Conservation (phyloP, 2,113 vertebrate genomes). For the Pimephales promelas region DNA sequence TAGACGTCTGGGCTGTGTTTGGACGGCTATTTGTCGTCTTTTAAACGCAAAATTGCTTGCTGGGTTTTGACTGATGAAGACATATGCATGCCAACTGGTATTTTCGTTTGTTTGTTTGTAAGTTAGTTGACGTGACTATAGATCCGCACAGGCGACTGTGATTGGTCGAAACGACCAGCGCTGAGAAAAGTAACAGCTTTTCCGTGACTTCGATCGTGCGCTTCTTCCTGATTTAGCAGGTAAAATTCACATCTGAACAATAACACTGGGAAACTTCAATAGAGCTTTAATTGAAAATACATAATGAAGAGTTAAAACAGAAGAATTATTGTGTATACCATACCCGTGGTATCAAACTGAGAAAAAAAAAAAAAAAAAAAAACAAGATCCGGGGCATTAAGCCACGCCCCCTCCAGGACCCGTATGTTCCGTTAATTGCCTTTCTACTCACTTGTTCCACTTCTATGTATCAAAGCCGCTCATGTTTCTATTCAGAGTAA, state of each 20-base stretch:
- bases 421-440: background rate
- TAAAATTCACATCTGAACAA: too few relatives aligned
- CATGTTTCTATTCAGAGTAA: constrained; percentile 28
- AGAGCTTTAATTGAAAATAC: background rate
- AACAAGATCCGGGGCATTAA: background rate
- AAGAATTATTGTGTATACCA: background rate
- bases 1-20: too few relatives aligned
- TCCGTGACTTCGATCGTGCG: background rate
- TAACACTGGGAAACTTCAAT: background rate
- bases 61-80: background rate
- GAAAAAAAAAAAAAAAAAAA: too few relatives aligned
- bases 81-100: too few relatives aligned
- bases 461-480: constrained; percentile 16
- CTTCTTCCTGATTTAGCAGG: background rate
- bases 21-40: too few relatives aligned
- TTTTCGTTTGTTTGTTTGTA: too few relatives aligned
- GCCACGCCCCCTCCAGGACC: background rate
- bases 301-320: background rate
- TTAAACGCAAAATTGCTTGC: too few relatives aligned
- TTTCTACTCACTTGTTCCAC: background rate
- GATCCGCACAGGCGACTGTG: background rate
- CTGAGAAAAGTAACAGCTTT: background rate
- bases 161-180: background rate
- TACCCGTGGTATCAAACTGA: background rate
- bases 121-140: too few relatives aligned